Base-by-base conservation (phyloP, 2,888 invertebrate genomes). In the Hypena proboscidalis region DNA sequence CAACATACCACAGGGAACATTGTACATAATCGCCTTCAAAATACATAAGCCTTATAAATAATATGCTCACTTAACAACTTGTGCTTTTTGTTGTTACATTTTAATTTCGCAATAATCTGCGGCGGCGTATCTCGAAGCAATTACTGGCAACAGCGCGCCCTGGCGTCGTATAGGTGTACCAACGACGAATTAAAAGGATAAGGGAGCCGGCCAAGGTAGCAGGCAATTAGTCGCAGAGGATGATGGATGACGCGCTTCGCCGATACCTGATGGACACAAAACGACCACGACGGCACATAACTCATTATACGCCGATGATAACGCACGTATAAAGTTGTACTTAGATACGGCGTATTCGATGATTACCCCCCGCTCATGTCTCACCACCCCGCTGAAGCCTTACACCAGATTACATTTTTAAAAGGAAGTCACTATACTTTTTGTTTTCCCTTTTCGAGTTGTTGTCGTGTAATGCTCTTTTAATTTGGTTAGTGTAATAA, bases 221-320 rank as follows among this genome's bases (percentile, higher is more conserved):
- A 80, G 79, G 87, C 87, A 87, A 90, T 90, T 88, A 90, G 90
- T 87, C 85, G 75, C 74, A 67, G 63, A 52, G 69, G 77, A 86
- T 90, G 90, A 90, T 90, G 89, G 90, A 90, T 90, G 88, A 80
- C 76, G 77, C 78, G 74, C 76, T 74, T 75, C 65, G 63, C 68
- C 76, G 81, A 81, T 85, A 81, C 72, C 56, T 80, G 86, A 82
- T 82, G 82, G 80, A 80, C 82, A 81, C 79, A 87, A 88, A 89
- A 86, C 81, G 90, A 87, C 64, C 80, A 80, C 56, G 70, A 71
- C 71, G 74, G 45, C 61, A 70, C 73, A 74, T 78, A 83, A 82
- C 85, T 88, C 88, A 89, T 90, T 90, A 90, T 86, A 87, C 88
- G 85, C 76, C 80, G 80, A 73, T 83, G 88, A 89, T 89, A 90